Evolutionary conservation across 1,140 invertebrate genomes (phyloP).

Genomic region (Solenopsis invicta): DNA sequence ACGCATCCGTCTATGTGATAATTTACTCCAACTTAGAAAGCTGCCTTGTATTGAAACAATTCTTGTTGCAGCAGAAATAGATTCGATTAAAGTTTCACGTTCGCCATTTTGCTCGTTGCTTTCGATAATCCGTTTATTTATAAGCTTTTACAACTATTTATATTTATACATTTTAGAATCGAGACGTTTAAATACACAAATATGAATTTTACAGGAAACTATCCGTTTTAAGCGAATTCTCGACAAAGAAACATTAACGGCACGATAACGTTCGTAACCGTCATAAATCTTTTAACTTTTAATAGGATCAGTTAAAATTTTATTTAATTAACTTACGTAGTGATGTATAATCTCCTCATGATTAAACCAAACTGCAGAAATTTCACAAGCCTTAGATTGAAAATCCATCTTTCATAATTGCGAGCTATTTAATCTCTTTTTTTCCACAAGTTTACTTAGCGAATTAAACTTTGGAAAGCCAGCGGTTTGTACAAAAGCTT

Average conservation of each 20-base stretch:
- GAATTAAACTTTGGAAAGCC: neutral
- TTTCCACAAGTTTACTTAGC: neutral
- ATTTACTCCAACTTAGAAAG: constrained; percentile 33
- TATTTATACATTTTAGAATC: neutral
- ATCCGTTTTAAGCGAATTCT: neutral
- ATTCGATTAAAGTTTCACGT: neutral
- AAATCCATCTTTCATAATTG: constrained; percentile 15
- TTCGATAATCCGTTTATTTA: constrained; percentile 3
- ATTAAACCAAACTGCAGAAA: neutral
- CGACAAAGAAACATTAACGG: neutral
- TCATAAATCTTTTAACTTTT: constrained; percentile 1
- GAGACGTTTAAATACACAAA: neutral
- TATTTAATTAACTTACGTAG: neutral
- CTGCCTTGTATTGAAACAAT: neutral
- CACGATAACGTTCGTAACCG: neutral
- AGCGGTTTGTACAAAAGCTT: neutral
- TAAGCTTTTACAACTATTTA: neutral
- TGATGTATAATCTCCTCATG: neutral
- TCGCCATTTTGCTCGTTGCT: neutral
- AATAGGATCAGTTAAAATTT: neutral
- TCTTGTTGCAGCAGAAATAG: neutral
- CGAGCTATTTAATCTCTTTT: neutral
- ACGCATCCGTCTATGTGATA: constrained; percentile 15
- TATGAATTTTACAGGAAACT: constrained; percentile 18
- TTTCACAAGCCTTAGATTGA: neutral